Conservation (phyloP, 2,797 vertebrate genomes). For the Holocentrus rufus region DNA sequence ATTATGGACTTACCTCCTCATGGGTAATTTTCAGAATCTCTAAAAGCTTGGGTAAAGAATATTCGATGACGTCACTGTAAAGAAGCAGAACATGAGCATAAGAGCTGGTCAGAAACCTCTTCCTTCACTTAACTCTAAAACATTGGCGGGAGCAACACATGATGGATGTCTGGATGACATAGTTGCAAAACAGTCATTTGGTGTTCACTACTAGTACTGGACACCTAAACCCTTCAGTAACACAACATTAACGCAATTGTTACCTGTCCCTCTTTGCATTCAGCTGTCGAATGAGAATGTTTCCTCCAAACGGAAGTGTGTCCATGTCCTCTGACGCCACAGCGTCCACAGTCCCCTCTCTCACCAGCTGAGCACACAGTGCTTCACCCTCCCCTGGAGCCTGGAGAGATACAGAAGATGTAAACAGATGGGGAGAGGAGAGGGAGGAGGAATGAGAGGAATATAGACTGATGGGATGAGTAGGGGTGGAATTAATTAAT, state of each 20-base stretch:
- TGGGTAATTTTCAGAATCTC: conserved; percentile 76
- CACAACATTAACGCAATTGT: conserved; percentile 5
- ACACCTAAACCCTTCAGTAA: background rate
- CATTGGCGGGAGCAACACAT: background rate
- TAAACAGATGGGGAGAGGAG: background rate
- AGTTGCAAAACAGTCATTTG: background rate
- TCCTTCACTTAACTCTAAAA: conserved; percentile 4
- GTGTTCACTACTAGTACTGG: background rate
- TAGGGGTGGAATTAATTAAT: background rate
- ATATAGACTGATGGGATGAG: background rate
- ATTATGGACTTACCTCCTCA: conserved; percentile 76
- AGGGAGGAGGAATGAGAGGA: background rate
- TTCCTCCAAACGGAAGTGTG: conserved; percentile 84
- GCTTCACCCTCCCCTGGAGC: conserved; percentile 87
- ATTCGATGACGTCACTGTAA: conserved; percentile 81
- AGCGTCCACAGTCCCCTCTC: conserved; percentile 73
- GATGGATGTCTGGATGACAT: background rate
- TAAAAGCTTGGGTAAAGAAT: conserved; percentile 80
- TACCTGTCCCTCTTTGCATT: conserved; percentile 81
- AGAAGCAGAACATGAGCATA: conserved; percentile 15
- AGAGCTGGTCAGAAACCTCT: background rate
- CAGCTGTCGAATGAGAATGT: conserved; percentile 82
- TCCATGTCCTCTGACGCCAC: conserved; percentile 90
- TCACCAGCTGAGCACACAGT: conserved; percentile 82
- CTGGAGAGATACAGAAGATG: conserved; percentile 54